phyloP scores from a whole-genome alignment of 2,888 invertebrate genomes.

The Bellardia pandia region DNA sequence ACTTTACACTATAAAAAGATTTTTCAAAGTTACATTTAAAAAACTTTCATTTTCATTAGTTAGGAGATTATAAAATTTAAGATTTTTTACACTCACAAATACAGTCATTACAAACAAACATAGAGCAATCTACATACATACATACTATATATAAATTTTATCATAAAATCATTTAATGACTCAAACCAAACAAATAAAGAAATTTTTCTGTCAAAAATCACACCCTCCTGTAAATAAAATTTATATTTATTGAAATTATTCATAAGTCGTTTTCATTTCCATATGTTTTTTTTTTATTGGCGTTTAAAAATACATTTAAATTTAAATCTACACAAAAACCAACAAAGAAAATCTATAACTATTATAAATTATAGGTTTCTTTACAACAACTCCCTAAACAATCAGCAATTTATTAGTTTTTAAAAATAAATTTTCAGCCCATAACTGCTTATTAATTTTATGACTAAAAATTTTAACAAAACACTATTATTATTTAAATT shows the following conservation, averaged over 20 bases:
- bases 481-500: conserved; percentile 54
- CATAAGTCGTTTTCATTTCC: neutral
- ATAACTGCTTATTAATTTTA: conserved; percentile 64
- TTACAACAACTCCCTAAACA: neutral
- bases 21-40: too few relatives aligned
- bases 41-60: too few relatives aligned
- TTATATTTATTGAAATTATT: neutral
- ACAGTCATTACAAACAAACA: too few relatives aligned
- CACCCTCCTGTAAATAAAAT: neutral
- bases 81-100: too few relatives aligned
- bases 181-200: too few relatives aligned
- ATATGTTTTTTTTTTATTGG: neutral
- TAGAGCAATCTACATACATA: too few relatives aligned
- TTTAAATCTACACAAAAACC: neutral
- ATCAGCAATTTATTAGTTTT: conserved; percentile 53
- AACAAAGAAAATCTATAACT: neutral
- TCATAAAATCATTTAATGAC: neutral
- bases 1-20: too few relatives aligned
- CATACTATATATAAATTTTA: too few relatives aligned
- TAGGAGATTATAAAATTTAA: too few relatives aligned
- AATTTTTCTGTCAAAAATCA: neutral
- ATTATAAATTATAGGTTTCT: conserved; percentile 35
- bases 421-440: conserved; percentile 51
- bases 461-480: neutral
- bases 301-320: neutral